Evolutionary conservation across 2,113 vertebrate species (phyloP), one percentile per base, ranked within the genome.

Genomic region (Mormoops blainvillei): DNA sequence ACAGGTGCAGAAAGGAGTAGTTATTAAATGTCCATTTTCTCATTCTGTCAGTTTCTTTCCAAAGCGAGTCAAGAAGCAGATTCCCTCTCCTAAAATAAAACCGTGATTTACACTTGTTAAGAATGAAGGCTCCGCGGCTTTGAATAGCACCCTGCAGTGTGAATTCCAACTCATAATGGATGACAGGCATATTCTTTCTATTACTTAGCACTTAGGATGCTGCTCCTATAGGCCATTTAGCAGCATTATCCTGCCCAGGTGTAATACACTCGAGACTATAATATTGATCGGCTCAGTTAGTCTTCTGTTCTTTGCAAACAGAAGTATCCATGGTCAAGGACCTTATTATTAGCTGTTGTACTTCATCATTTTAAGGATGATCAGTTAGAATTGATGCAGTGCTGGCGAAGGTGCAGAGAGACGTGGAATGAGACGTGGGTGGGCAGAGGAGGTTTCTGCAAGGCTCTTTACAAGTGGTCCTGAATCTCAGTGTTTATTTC

Each of bases 1-100:
- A 48, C 63, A 63, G 67, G 84, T n/a, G 14, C n/a, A 80, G 54
- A 54, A 82, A 92, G 33, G 85, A 70, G 26, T 43, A 65, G 83
- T 94, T 92, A 92, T 83, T 92, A 92, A 87, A 87, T 87, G 84
- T 87, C 54, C 56, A 70, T 48, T 90, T 94, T 92, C 74, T 78
- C 38, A 38, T 33, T 43, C 54, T 96, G 31, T 74, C 93, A 89
- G 24, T 8, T 80, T 95, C 68, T 71, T 78, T 91, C 28, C 50
- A 83, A 80, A 90, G 19, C 36, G 70, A 65, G 67, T 65, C 31
- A 74, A 86, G 93, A 89, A 88, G 28, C 22, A 56, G 26, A 48
- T 26, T 68, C 18, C 28, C 54, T 80, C n/a, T 73, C 94, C 41
- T 43, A 38, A 89, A 95, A 96, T 89, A 54, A 94, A 95, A 87